A percentile compares a stretch with the other conserved stretches of the same genome.
Conservation (phyloP, 2,797 vertebrate genomes). For the Moxostoma hubbsi region DNA sequence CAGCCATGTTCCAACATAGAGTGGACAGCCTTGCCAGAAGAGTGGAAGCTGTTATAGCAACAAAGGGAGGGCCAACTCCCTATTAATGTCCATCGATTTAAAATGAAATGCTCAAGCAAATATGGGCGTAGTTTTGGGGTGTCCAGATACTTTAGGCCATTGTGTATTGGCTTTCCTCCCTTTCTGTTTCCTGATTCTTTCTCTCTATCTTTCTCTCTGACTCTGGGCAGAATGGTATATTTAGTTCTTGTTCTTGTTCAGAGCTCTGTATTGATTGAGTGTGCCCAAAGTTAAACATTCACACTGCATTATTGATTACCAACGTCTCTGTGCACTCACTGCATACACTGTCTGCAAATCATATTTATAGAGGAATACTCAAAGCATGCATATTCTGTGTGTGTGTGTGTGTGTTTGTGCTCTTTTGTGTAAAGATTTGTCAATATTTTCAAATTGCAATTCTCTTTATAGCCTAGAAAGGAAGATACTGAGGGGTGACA, state of each 20-base stretch:
- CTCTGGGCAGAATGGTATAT: slow-evolving; percentile 49
- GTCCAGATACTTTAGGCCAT: no score
- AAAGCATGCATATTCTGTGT: not conserved
- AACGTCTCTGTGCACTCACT: slow-evolving; percentile 40
- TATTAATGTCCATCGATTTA: no score
- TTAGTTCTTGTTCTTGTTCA: slow-evolving; percentile 52
- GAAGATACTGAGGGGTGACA: not conserved
- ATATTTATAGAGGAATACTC: slow-evolving; percentile 30
- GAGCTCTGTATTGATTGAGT: slow-evolving; percentile 56
- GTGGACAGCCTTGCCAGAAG: no score
- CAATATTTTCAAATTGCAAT: not conserved
- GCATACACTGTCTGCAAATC: slow-evolving; percentile 48
- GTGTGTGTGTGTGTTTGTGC: not conserved
- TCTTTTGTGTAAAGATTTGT: not conserved
- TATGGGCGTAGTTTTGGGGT: no score
- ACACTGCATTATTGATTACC: slow-evolving; percentile 63
- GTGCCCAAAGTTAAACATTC: slow-evolving; percentile 62
- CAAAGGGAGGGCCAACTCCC: no score
- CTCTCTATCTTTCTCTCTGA: slow-evolving; percentile 26
- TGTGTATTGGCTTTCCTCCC: not conserved
- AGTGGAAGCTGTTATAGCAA: no score
- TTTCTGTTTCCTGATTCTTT: not conserved
- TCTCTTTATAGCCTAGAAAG: not conserved
- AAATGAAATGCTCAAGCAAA: no score
- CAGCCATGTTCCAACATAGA: no score